Percentiles rank a stretch among this genome's conserved stretches.
Evolutionary conservation across 2,888 invertebrate genomes (phyloP).

Genomic region (Eurytoma californica): DNA sequence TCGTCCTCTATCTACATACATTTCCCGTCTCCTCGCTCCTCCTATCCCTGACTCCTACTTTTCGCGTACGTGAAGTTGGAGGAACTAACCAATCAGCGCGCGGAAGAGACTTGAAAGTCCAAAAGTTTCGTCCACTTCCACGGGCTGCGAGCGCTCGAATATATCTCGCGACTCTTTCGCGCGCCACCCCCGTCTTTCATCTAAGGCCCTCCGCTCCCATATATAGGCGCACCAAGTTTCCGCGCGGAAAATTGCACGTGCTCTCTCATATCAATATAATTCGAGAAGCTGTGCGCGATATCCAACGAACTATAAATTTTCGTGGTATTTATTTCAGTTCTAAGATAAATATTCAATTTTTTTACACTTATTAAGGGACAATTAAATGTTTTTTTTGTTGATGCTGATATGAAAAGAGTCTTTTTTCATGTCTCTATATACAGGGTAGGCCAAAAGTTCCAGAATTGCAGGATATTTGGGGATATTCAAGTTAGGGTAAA

Average conservation of each 20-base stretch:
- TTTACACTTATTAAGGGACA: no score
- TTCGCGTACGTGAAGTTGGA: constrained; percentile 45
- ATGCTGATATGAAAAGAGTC: no score
- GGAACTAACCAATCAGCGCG: constrained; percentile 53
- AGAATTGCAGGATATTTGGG: no score
- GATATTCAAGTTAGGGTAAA: no score
- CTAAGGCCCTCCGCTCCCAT: not conserved
- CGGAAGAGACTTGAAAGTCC: constrained; percentile 38
- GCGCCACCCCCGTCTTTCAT: constrained; percentile 20
- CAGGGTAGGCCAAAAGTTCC: no score
- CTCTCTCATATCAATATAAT: constrained; percentile 24
- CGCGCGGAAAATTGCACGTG: constrained; percentile 19
- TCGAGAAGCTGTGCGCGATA: not conserved
- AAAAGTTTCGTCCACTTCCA: constrained; percentile 46
- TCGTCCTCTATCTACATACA: constrained; percentile 61
- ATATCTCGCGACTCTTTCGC: constrained; percentile 32
- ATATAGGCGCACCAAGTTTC: constrained; percentile 23
- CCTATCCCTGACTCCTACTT: constrained; percentile 2
- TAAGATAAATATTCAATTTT: no score
- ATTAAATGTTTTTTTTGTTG: no score
- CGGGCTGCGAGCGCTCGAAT: not conserved
- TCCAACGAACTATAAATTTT: not conserved
- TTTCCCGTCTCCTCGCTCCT: constrained; percentile 53
- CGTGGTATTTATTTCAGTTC: no score
- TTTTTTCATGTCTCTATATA: no score